Percentiles rank a stretch among this genome's conserved stretches.
Evolutionary conservation across 2,113 vertebrate genomes (phyloP).

Genomic region (Carettochelys insculpta): DNA sequence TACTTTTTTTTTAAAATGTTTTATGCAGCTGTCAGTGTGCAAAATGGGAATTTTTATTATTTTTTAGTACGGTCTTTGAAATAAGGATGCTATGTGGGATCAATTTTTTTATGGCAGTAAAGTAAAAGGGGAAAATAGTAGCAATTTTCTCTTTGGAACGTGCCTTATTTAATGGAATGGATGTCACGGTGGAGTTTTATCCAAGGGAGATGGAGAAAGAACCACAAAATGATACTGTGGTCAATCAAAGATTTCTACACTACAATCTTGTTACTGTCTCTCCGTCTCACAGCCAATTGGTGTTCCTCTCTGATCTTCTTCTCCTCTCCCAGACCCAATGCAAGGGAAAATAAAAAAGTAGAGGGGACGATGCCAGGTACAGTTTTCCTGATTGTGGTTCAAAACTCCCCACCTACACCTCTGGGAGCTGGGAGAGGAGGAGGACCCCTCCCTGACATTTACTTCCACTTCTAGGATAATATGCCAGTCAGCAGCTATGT

Average conservation of each 20-base stretch:
- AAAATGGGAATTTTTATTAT: conserved; percentile 69
- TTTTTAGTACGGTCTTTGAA: conserved; percentile 75
- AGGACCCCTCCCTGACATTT: not conserved
- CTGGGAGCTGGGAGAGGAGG: rapidly evolving
- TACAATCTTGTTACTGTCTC: conserved; percentile 41
- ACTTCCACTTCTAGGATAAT: not conserved
- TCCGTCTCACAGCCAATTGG: conserved; percentile 47
- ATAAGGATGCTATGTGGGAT: conserved; percentile 82
- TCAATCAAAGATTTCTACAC: conserved; percentile 73
- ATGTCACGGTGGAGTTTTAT: conserved; percentile 78
- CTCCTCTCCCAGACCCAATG: not conserved
- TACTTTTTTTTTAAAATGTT: conserved; percentile 59
- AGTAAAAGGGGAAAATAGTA: conserved; percentile 84
- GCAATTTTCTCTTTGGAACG: conserved; percentile 85
- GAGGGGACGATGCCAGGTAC: not conserved
- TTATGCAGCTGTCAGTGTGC: conserved; percentile 72
- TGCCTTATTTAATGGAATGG: conserved; percentile 81
- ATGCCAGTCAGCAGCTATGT: rapidly evolving
- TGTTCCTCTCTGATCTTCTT: conserved; percentile 37
- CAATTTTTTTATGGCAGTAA: conserved; percentile 84
- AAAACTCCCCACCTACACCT: not conserved
- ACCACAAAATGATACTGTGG: conserved; percentile 73
- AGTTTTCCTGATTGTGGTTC: not conserved
- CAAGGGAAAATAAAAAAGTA: conserved; percentile 15
- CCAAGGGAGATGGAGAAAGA: conserved; percentile 68